Evolutionary conservation across 2,797 vertebrate species (phyloP), one percentile per base, ranked within the genome.

Genomic region (Mormyrops boulengeri): DNA sequence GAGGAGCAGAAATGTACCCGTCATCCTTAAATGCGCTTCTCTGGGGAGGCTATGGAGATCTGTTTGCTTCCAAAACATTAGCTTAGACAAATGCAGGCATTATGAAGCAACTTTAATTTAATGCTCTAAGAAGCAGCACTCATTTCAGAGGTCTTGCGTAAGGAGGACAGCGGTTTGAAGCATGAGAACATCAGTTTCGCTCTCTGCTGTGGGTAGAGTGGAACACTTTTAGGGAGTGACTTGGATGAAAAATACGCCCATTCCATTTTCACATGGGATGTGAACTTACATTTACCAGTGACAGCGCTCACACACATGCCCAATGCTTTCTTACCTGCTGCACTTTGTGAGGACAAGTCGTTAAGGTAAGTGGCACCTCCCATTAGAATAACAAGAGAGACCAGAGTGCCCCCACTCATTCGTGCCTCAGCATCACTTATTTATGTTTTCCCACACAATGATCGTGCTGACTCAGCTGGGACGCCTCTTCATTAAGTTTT

Each of bases 271-370:
- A 87, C 57, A 89, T 69, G 60, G 84, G 89, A 86, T 49, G 93
- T 93, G 94, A 93, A 94, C 92, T 52, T 95, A 93, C 94, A 95
- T 95, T 95, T 94, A 38, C 94, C 94, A 94, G 93, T 93, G 94
- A 94, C 62, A 55, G 85, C 41, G 90, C 50, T 44, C 90, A 55
- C 53, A 55, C 53, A 19, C 17, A 2, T 2, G n/a, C 60, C 22
- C 60, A 62, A 62, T 62, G 93, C 94, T 92, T 92, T 17, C 90
- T 89, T 92, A 93, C 88, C 92, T 91, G 92, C 91, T 69, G 66
- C 86, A 89, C 93, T 91, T 92, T 92, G 22, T 55, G 91, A 89
- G 93, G 91, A 93, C 92, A 49, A 73, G 53, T 50, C 49, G 30
- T 87, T 87, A 87, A 94, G 94, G 95, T 96, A 96, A 95, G 94